Percentiles rank a stretch among this genome's conserved stretches.
phyloP scores from a whole-genome alignment of 2,888 invertebrate genomes.

The Petrolisthes manimaculis region DNA sequence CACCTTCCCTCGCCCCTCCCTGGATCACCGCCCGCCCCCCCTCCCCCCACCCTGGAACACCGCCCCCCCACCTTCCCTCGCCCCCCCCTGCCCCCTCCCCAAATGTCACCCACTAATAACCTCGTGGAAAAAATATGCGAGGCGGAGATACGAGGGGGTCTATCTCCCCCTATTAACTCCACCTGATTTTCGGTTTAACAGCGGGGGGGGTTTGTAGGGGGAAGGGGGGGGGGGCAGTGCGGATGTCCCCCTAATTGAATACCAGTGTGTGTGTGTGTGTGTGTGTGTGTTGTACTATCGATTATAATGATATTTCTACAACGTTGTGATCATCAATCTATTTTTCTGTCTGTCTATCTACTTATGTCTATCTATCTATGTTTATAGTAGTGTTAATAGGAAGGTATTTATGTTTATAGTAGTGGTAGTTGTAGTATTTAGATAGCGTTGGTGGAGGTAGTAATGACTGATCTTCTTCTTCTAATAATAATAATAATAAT shows the following conservation, averaged over 20 bases:
- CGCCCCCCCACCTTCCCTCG: not conserved
- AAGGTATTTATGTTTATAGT: too few species aligned
- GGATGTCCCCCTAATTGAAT: conserved; percentile 40
- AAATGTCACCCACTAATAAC: conserved; percentile 26
- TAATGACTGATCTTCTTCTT: too few species aligned
- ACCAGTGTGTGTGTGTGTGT: not conserved
- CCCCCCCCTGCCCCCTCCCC: not conserved
- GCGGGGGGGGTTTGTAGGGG: not conserved
- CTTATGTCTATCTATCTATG: too few species aligned
- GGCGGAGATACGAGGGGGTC: conserved; percentile 28
- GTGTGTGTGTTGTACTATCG: too few species aligned
- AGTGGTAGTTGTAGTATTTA: too few species aligned
- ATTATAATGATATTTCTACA: too few species aligned
- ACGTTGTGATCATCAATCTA: too few species aligned
- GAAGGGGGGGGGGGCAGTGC: not conserved
- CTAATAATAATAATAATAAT: too few species aligned
- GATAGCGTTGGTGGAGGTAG: too few species aligned
- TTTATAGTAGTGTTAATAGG: too few species aligned
- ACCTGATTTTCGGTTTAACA: conserved; percentile 22
- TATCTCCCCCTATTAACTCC: conserved; percentile 37
- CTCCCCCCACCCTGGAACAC: not conserved
- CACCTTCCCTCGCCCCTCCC: not conserved
- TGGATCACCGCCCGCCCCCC: not conserved
- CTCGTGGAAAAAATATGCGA: conserved; percentile 33
- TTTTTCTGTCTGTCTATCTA: too few species aligned